Evolutionary conservation across 2,113 vertebrate species (phyloP).

Genomic region (Entosphenus tridentatus): DNA sequence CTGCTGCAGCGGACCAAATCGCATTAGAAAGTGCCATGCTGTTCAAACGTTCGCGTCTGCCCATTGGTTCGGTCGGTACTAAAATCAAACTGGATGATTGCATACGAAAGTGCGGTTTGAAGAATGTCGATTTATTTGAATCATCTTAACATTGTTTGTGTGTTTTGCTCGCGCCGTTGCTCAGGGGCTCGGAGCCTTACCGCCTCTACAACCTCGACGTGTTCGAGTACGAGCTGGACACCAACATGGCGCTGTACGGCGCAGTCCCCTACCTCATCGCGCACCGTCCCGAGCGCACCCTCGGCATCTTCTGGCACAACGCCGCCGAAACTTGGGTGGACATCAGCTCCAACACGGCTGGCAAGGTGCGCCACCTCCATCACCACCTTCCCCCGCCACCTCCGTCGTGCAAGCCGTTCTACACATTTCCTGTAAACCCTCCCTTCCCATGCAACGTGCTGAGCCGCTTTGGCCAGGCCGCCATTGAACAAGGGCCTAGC

Average conservation of each 20-base stretch:
- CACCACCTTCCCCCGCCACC: neutral
- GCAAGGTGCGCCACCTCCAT: constrained; percentile 29
- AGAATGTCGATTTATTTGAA: too few relatives aligned
- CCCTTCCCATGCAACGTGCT: neutral
- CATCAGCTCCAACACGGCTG: constrained; percentile 57
- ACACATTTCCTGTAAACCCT: neutral
- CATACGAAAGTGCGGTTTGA: too few relatives aligned
- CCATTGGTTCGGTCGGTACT: too few relatives aligned
- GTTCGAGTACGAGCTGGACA: constrained; percentile 70
- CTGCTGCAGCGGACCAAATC: too few relatives aligned
- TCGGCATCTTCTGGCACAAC: constrained; percentile 78
- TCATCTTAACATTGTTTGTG: too few relatives aligned
- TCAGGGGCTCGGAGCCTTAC: constrained; percentile 30
- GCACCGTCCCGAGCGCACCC: constrained; percentile 36
- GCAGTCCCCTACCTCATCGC: constrained; percentile 57
- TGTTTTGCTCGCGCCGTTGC: too few relatives aligned
- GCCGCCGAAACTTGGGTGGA: constrained; percentile 83
- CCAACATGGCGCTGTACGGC: constrained; percentile 68
- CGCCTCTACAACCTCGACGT: constrained; percentile 75
- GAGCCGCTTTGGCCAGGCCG: too few relatives aligned
- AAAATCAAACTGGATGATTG: too few relatives aligned
- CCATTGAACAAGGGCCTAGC: too few relatives aligned
- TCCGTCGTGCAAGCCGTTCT: neutral
- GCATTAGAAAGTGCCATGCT: too few relatives aligned
- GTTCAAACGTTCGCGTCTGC: too few relatives aligned